phyloP scores from a whole-genome alignment of 2,797 vertebrate genomes.

The Poecile montanus region DNA sequence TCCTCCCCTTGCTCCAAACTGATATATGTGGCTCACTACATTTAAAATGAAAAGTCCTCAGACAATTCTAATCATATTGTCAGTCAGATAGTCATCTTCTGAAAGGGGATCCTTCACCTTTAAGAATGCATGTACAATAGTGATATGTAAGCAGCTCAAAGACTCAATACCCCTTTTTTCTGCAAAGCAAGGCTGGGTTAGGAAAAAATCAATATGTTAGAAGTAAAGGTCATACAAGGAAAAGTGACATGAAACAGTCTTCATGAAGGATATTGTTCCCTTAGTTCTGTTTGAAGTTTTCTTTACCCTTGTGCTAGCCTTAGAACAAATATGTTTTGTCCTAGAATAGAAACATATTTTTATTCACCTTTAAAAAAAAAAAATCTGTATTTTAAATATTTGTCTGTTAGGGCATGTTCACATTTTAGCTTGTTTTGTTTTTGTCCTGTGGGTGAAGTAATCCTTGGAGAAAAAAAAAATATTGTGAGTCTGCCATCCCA shows the following conservation, averaged over 20 bases:
- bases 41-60: slow-evolving; percentile 75
- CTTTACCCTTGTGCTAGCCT: slow-evolving; percentile 74
- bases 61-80: slow-evolving; percentile 77
- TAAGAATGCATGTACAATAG: slow-evolving; percentile 77
- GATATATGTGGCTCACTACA: slow-evolving; percentile 43
- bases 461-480: slow-evolving; percentile 43
- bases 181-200: slow-evolving; percentile 80
- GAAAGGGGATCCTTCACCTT: slow-evolving; percentile 79
- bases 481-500: slow-evolving; percentile 16
- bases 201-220: slow-evolving; percentile 83
- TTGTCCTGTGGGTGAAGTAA: slow-evolving; percentile 50
- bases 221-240: slow-evolving; percentile 81
- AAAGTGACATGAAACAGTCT: slow-evolving; percentile 82
- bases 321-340: slow-evolving; percentile 72
- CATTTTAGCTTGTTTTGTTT: slow-evolving; percentile 67
- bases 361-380: slow-evolving; percentile 40
- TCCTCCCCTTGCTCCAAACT: slow-evolving; percentile 49
- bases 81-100: slow-evolving; percentile 75
- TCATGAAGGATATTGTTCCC: slow-evolving; percentile 80
- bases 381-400: slow-evolving; percentile 77
- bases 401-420: slow-evolving; percentile 61
- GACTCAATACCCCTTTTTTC: slow-evolving; percentile 80
- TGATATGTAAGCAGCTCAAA: slow-evolving; percentile 81
- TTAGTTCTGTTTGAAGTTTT: slow-evolving; percentile 79
- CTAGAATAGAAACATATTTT: slow-evolving; percentile 67